Conservation (phyloP, 2,888 invertebrate species). For the Lordiphosa fenestrarum region DNA sequence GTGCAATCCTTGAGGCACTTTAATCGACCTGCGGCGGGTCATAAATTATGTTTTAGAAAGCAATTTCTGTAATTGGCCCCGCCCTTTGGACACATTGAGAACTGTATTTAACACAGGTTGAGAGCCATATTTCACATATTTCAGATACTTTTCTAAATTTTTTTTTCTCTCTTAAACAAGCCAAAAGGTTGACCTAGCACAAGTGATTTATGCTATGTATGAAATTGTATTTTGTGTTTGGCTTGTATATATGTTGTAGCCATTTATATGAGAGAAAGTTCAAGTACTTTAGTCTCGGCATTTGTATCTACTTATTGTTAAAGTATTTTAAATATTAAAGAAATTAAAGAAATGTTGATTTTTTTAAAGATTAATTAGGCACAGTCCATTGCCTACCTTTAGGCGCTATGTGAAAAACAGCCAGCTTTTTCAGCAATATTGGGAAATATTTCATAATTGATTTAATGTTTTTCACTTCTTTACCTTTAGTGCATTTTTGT, state of each 20-base stretch:
- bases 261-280: conserved; percentile 4
- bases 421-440: too few species aligned
- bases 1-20: neutral
- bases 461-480: conserved; percentile 20
- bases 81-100: conserved; percentile 2
- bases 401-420: too few species aligned
- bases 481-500: conserved; percentile 18
- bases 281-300: neutral
- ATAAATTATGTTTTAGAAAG: conserved; percentile 8
- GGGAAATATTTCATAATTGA: conserved; percentile 37
- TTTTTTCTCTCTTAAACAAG: neutral
- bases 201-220: conserved; percentile 38
- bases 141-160: neutral
- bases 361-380: too few species aligned
- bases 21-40: neutral
- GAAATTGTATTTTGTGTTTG: conserved; percentile 33
- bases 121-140: conserved; percentile 30
- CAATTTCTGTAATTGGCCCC: neutral
- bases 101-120: conserved; percentile 29
- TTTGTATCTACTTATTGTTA: too few species aligned
- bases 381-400: too few species aligned
- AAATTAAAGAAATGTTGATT: too few species aligned
- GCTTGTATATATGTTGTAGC: conserved; percentile 25
- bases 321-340: too few species aligned
- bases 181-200: conserved; percentile 13